Evolutionary conservation across 2,888 invertebrate species (phyloP), one percentile per base, ranked within the genome.

Genomic region (Lasioglossum villosulum): DNA sequence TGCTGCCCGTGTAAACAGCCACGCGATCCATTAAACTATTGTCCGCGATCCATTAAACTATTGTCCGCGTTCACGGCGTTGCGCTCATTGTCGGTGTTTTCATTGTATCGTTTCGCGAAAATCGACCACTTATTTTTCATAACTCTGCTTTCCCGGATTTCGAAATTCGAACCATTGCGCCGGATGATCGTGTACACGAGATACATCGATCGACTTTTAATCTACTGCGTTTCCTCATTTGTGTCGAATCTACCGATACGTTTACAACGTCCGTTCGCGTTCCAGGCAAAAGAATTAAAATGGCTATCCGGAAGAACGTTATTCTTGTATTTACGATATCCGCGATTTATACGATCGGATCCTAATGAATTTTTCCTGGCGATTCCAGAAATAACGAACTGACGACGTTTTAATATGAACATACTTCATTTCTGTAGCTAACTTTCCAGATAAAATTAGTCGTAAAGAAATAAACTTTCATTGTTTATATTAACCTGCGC

Each of bases 1-100:
- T 42, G 82, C 66, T 66, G 78, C 30, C 63, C 56, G 34, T 23
- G 34, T 76, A 82, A 81, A 78, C 84, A 66, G 52, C 30, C 10
- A 30, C 59, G 73, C 70, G 30, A 79, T 79, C 66, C 78, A 79
- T 85, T 86, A 78, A 85, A 82, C 75, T 78, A 72, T 86, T 77
- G 75, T 23, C 48, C 59, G 72, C 70, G 30, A 79, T 79, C 66
- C 78, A 78, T 85, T 86, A 79, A 85, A 82, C 75, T 78, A 72
- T 86, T 77, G 75, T 23, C 48, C 63, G 27, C 12, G 66, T 42
- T 16, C 27, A 39, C 16, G 16, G 34, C 30, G 68, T 19, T 45
- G n/a, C 3, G 52, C 71, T 70, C 48, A 72, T 72, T 72, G 23
- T 42, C 39, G 52, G 27, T 70, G 70, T 77, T 77, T 70, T 70